A percentile compares a stretch with the other conserved stretches of the same genome.
phyloP scores from a whole-genome alignment of 1,140 invertebrate species.

The Amyelois transitella region DNA sequence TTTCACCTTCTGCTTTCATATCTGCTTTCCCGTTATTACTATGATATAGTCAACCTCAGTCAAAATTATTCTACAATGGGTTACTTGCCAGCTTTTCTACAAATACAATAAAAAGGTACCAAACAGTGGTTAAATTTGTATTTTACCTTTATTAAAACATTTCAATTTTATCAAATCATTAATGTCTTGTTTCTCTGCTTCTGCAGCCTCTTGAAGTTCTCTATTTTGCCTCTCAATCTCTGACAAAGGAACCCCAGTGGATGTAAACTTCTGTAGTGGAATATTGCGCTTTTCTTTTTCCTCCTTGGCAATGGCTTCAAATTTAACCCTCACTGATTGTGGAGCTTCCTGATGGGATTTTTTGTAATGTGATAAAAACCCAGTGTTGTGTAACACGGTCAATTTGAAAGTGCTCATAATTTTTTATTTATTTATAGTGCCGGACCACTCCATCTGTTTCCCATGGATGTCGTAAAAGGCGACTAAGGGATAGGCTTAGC shows the following conservation, averaged over 20 bases:
- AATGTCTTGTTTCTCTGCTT: slow-evolving; percentile 40
- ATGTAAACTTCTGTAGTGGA: slow-evolving; percentile 39
- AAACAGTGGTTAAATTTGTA: no score
- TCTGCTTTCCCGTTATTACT: no score
- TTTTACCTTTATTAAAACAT: slow-evolving; percentile 26
- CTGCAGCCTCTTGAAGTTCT: slow-evolving; percentile 27
- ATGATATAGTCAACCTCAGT: no score
- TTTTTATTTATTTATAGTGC: not conserved
- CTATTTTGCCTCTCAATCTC: slow-evolving; percentile 31
- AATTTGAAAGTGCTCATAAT: not conserved
- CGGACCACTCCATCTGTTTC: no score
- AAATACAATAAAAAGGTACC: no score
- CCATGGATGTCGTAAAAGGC: no score
- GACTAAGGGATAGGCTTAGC: no score
- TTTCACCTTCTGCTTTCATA: no score
- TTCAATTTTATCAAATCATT: slow-evolving; percentile 39
- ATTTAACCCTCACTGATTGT: slow-evolving; percentile 32
- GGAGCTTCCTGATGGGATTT: no score
- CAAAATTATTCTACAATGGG: no score
- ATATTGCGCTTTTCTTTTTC: slow-evolving; percentile 32
- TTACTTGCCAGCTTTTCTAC: no score
- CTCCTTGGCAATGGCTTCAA: slow-evolving; percentile 39
- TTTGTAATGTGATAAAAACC: slow-evolving; percentile 11
- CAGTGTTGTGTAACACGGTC: not conserved
- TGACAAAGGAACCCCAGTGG: slow-evolving; percentile 32